Base-by-base conservation (phyloP, 2,113 vertebrate species). In the Origma solitaria region DNA sequence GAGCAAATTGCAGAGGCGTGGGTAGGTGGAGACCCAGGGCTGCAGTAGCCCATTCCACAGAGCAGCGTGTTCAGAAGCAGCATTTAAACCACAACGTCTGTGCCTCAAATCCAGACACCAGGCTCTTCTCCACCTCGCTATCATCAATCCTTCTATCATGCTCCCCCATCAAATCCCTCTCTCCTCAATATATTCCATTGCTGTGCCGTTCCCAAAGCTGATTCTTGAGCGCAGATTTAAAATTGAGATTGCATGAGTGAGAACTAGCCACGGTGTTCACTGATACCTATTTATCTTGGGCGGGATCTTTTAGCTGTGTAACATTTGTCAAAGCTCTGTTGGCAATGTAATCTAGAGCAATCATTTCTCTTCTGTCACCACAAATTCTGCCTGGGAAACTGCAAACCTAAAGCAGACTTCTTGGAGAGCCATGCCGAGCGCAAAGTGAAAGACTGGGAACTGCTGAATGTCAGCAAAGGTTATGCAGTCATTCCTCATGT, bases 321-420 rank as follows among this genome's bases (percentile, higher is more conserved):
- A 51, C 64, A 71, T 96, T 96, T 94, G 88, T 96, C 92, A 95
- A 58, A 88, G 58, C 71, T 95, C 75, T 62, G 90, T 47, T 95
- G 94, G 90, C 90, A 93, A 37, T 60, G 90, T 91, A 95, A 96
- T 93, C 82, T 90, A 24, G 62, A 95, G 76, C 72, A 90, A 84
- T 93, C 76, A 64, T 94, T 96, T 94, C 85, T 96, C 82, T 93
- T 70, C 75, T 96, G 94, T 96, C 94, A 86, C 51, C 53, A 45
- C 44, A 93, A 95, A 94, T 85, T 94, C 85, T 83, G 61, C 92
- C 76, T 78, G 51, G 90, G 79, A 88, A 96, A 78, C 37, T 49
- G 82, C 73, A 95, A 96, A 86, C 85, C 64, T 68, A 3, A 91
- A 88, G 71, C 49, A 86, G 85, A 51, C 76, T 86, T 94, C 79